Evolutionary conservation across 2,888 invertebrate genomes (phyloP).

Genomic region (Microdon myrmicae): DNA sequence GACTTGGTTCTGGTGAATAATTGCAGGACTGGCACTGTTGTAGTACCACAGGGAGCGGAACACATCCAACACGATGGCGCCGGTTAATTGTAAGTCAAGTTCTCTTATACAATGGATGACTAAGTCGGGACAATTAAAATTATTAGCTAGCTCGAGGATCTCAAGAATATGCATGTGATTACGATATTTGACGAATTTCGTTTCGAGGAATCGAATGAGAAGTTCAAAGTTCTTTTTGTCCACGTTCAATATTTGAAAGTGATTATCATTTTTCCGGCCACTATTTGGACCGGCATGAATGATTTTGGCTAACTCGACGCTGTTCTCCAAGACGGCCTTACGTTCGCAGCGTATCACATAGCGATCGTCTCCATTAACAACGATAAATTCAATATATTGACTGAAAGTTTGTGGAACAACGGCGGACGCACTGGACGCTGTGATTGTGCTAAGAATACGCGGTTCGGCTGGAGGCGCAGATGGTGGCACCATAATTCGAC

Average conservation of each 20-base stretch:
- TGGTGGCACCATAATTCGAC: slow-evolving; percentile 56
- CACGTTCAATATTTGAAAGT: slow-evolving; percentile 65
- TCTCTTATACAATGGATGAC: slow-evolving; percentile 66
- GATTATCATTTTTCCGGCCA: slow-evolving; percentile 65
- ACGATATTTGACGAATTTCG: slow-evolving; percentile 65
- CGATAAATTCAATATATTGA: slow-evolving; percentile 65
- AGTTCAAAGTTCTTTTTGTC: slow-evolving; percentile 65
- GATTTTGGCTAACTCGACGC: slow-evolving; percentile 65
- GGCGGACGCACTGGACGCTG: slow-evolving; percentile 55
- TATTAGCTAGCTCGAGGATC: slow-evolving; percentile 65
- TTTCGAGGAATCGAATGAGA: slow-evolving; percentile 65
- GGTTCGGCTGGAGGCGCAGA: slow-evolving; percentile 63
- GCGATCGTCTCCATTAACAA: slow-evolving; percentile 66
- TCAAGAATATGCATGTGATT: slow-evolving; percentile 65
- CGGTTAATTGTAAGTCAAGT: slow-evolving; percentile 64
- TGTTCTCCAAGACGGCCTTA: slow-evolving; percentile 63
- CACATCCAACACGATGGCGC: slow-evolving; percentile 65
- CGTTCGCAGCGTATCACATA: slow-evolving; percentile 65
- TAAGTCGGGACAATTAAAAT: slow-evolving; percentile 66
- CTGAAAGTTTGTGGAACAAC: slow-evolving; percentile 62
- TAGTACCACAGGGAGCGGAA: slow-evolving; percentile 66
- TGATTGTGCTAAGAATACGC: slow-evolving; percentile 56
- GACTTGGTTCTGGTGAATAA: slow-evolving; percentile 56
- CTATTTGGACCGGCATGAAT: slow-evolving; percentile 65
- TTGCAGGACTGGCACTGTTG: slow-evolving; percentile 61